Evolutionary conservation across 1,140 invertebrate genomes (phyloP).

Genomic region (Meloidogyne hapla): DNA sequence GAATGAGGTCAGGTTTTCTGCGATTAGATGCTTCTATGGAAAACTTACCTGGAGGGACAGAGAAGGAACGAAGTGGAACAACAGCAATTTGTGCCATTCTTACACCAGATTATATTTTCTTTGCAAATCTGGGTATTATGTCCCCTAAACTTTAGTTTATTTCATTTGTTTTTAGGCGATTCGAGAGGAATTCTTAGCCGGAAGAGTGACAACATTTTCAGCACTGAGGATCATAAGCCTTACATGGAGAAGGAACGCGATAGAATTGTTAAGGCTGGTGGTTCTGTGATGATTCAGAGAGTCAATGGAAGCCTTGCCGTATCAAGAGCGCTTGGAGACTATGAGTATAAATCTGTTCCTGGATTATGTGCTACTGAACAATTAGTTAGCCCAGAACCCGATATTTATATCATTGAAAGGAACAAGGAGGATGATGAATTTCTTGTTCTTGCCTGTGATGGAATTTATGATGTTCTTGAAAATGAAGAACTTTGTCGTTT

Average conservation of each 20-base stretch:
- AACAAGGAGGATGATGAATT: slow-evolving; percentile 77
- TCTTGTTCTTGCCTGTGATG: slow-evolving; percentile 95
- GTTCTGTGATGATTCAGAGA: slow-evolving; percentile 94
- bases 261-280: slow-evolving; percentile 87
- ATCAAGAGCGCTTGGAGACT: slow-evolving; percentile 90
- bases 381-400: slow-evolving; percentile 93
- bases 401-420: slow-evolving; percentile 82
- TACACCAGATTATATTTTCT: slow-evolving; percentile 74
- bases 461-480: slow-evolving; percentile 92
- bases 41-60: slow-evolving; percentile 79
- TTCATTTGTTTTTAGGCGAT: slow-evolving; percentile 82
- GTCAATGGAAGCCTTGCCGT: slow-evolving; percentile 79
- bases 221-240: slow-evolving; percentile 72
- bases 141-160: slow-evolving; percentile 25
- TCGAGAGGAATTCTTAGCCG: slow-evolving; percentile 86
- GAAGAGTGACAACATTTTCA: slow-evolving; percentile 77
- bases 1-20: slow-evolving; percentile 87
- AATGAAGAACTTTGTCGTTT: slow-evolving; percentile 94
- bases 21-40: slow-evolving; percentile 80
- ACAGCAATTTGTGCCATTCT: slow-evolving; percentile 94
- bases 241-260: slow-evolving; percentile 58
- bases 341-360: slow-evolving; percentile 88
- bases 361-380: slow-evolving; percentile 76
- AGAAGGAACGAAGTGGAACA: slow-evolving; percentile 85
- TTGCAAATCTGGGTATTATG: slow-evolving; percentile 64